phyloP scores from a whole-genome alignment of 2,113 vertebrate genomes.

The Circaetus cinerascens region DNA sequence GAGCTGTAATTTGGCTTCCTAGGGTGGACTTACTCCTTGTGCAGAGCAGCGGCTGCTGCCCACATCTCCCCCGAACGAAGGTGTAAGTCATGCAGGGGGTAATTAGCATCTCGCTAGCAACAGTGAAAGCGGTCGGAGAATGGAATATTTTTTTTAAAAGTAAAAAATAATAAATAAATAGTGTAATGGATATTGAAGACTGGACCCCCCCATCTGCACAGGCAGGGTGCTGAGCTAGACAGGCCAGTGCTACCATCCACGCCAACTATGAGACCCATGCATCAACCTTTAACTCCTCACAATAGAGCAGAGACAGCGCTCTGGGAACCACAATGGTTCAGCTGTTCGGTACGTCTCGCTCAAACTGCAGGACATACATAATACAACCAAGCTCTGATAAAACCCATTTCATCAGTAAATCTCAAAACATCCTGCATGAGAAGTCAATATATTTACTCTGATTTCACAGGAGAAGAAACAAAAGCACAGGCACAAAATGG shows the following conservation, averaged over 20 bases:
- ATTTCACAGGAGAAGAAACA: neutral
- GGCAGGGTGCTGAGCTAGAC: neutral
- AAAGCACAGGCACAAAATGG: neutral
- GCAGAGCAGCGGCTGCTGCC: neutral
- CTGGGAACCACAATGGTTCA: neutral
- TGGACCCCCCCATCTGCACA: neutral
- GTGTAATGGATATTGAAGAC: neutral
- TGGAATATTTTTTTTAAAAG: neutral
- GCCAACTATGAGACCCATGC: rapidly evolving
- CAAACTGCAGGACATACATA: neutral
- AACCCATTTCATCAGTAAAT: neutral
- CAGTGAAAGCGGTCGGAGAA: neutral
- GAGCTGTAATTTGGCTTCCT: neutral
- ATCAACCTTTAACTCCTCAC: neutral
- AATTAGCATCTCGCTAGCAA: neutral
- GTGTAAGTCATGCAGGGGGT: neutral
- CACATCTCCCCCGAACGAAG: neutral
- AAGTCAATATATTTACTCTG: neutral
- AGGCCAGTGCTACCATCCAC: neutral
- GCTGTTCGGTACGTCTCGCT: neutral
- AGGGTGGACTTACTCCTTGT: neutral
- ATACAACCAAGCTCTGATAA: neutral
- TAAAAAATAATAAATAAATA: neutral
- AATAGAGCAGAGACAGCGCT: neutral
- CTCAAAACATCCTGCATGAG: neutral